Evolutionary conservation across 1,140 invertebrate species (phyloP), one percentile per base, ranked within the genome.

Genomic region (Proctacanthus coquilletti): DNA sequence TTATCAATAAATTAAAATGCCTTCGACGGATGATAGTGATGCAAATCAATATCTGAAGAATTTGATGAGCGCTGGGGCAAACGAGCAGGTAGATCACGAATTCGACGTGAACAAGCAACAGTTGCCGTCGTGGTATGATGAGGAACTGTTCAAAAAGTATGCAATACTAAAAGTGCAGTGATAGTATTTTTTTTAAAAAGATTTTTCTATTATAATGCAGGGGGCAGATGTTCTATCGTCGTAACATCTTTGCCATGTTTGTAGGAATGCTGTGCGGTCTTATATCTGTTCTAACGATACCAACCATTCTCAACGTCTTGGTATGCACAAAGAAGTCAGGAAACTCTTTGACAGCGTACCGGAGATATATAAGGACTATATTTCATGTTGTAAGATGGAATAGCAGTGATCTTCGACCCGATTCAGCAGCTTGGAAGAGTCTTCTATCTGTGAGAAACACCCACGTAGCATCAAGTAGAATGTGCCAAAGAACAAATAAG

Each of bases 351-450:
- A 69, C 68, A 0, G 76, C 85, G 0, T 86, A 84, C 53, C 72
- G 68, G 40, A 67, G 87, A 45, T 91, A 91, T 51, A 51, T 80
- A 2, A 70, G 70, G 2, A 85, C 81, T 0, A 60, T 80, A 27
- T 58, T 75, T 3, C 80, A 87, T 46, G 73, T 77, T 13, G 55
- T 71, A 3, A 50, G 70, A 2, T 92, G 86, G 86, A 84, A 83
- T 45, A 60, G 69, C 10, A 60, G 73, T 31, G 66, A 77, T 8
- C 18, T 59, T 5, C 27, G 40, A 21, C 34, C 23, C 21, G 50
- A 47, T 25, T 53, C 45, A 11, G 47, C 46, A 33, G 51, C 71
- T 13, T 75, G 72, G 72, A 65, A 68, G 27, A 84, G 81, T 0
- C 46, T 86, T 33, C 60, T 64, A 34, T 64, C 70, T 10, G 79